These are phyloP conservation scores for Caenorhabditis tropicalis DNA, from an alignment of 1,140 invertebrate genomes.

Conservation along the genomic window DNA sequence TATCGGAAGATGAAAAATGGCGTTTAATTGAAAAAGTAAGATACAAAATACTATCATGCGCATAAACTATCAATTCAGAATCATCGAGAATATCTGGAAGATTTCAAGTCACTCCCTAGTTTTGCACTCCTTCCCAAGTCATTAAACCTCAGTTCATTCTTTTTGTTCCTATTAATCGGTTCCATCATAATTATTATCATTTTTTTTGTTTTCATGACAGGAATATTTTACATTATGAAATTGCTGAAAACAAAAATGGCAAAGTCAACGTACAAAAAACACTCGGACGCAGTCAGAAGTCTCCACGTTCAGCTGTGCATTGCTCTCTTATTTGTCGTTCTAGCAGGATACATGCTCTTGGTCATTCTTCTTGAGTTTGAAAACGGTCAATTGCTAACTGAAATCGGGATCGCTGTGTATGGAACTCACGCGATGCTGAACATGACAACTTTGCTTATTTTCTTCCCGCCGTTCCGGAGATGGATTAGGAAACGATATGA, in stretches of 20 bases:
- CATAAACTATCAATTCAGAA: too few species aligned
- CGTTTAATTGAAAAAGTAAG: too few species aligned
- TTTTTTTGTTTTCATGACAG: neutral
- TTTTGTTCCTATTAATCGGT: neutral
- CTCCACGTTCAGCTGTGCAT: neutral
- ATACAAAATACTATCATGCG: too few species aligned
- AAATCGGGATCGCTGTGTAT: neutral
- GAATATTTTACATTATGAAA: neutral
- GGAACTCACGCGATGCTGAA: neutral
- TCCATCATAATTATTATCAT: neutral
- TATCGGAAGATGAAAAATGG: too few species aligned
- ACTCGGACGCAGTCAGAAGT: neutral
- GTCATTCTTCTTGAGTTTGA: neutral
- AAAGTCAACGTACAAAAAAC: neutral
- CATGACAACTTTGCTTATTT: neutral
- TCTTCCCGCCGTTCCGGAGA: neutral
- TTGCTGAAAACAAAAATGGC: neutral
- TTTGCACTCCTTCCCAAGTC: neutral
- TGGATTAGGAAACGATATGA: too few species aligned
- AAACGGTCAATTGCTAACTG: neutral
- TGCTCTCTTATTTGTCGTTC: neutral
- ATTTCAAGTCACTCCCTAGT: neutral
- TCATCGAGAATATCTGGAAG: neutral
- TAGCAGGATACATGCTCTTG: neutral
- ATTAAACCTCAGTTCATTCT: neutral